Evolutionary conservation across 1,140 invertebrate species (phyloP), one percentile per base, ranked within the genome.

Genomic region (Orchesella cincta): DNA sequence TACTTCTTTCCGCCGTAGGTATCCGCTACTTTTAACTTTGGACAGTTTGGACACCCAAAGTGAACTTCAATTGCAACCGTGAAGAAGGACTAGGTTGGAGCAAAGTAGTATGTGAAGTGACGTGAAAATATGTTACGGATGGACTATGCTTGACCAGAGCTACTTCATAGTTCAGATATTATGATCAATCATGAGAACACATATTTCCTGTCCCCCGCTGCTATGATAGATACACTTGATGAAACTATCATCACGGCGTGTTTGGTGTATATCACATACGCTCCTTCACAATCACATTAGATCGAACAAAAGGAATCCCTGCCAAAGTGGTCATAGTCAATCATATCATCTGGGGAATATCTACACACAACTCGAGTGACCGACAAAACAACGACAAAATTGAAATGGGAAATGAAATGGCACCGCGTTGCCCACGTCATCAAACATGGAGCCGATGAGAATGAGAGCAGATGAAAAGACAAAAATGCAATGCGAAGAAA

Each of bases 71-170:
- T 20, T 46, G 39, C n/a, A n/a, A n/a, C n/a, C n/a, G n/a, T n/a
- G n/a, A n/a, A n/a, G n/a, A n/a, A n/a, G n/a, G n/a, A n/a, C n/a
- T n/a, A n/a, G n/a, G n/a, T n/a, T n/a, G n/a, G n/a, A n/a, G n/a
- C n/a, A n/a, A n/a, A n/a, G n/a, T n/a, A n/a, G n/a, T n/a, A 5
- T 57, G 54, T n/a, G 23, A 57, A n/a, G 54, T 57, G 54, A 57
- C 54, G 54, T 57, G 54, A 57, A 57, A 57, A 57, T 57, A 57
- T 57, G 54, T 23, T 57, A 57, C 54, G 54, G 54, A 57, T 57
- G 54, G 54, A 23, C 54, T 23, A 57, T 57, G 14, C 54, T 57
- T 57, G 54, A 57, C 54, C 54, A 57, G 26, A 23, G 26, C 54
- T 23, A 57, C 54, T 57, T 57, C n/a, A n/a, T n/a, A n/a, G n/a